phyloP scores from a whole-genome alignment of 2,113 vertebrate species.

The Tonatia bakeri region DNA sequence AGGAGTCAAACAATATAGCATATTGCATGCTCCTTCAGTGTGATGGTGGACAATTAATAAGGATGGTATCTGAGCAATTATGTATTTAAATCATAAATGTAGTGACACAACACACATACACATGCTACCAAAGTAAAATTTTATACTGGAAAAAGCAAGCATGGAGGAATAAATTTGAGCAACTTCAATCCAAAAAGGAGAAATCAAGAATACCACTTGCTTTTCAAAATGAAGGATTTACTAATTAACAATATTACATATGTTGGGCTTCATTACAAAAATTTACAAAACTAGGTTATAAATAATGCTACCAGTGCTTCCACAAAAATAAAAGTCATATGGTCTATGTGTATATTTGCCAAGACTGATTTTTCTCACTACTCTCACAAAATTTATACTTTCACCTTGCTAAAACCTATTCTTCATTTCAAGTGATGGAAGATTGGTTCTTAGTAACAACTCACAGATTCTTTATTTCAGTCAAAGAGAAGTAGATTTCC shows the following conservation, averaged over 20 bases:
- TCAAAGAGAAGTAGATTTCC: not conserved
- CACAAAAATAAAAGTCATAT: not conserved
- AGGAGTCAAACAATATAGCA: not conserved
- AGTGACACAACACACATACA: not conserved
- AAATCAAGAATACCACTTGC: not conserved
- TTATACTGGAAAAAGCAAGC: not conserved
- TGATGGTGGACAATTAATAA: not conserved
- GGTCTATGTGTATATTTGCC: fast-evolving
- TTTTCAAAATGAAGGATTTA: not conserved
- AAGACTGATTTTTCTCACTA: not conserved
- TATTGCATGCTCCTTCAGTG: not conserved
- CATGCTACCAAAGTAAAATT: not conserved
- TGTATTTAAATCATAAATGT: not conserved
- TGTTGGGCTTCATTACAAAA: not conserved
- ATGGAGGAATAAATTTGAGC: not conserved
- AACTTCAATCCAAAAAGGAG: not conserved
- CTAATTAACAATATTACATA: not conserved
- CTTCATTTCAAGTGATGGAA: not conserved
- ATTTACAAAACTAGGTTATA: slow-evolving; percentile 6
- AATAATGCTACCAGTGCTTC: not conserved
- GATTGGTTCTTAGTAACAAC: not conserved
- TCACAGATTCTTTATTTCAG: not conserved
- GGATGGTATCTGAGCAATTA: no score
- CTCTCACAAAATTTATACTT: not conserved
- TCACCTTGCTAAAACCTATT: not conserved